Base-by-base conservation (phyloP, 1,140 invertebrate species). In the Anoplophora glabripennis region DNA sequence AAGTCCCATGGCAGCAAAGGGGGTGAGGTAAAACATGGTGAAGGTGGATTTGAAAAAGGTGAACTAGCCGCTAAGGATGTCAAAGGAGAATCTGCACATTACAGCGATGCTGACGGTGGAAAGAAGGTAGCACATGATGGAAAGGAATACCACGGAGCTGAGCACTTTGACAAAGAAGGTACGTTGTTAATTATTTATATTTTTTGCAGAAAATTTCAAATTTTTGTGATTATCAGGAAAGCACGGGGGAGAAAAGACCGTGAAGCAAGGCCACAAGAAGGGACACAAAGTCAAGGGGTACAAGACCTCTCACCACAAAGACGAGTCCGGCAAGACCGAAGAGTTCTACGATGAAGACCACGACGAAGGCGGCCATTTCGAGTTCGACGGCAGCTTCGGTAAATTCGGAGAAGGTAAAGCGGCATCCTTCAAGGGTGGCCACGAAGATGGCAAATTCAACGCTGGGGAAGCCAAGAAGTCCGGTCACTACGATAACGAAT, bases 321-420 rank as follows among this genome's bases (percentile, higher is more conserved):
- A 86, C 64, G 84, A 86, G 65, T 80, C 82, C 64, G 83, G 83
- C 48, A 84, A 84, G 71, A 81, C 82, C 9, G 83, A 85, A 66
- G 83, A 80, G 61, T 86, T 81, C 76, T 86, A 84, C 57, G 84
- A 86, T 54, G 84, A 85, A 61, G 80, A 80, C 15, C 80, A 84
- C 63, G 83, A 85, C 64, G 83, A 83, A 66, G 83, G 79, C 0
- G 81, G 81, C 48, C 73, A 84, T 28, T 72, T 78, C 35, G 79
- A 76, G 15, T 78, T 78, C 52, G 79, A 80, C 45, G 73, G 70
- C 7, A 53, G 68, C 53, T 74, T 75, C 35, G 80, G 80, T 9
- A 75, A 74, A 0, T 83, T 80, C 59, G 82, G 81, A 0, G 79
- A 83, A 61, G 77, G 80, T 10, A 70, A 78, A 5, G 75, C 77